These are phyloP conservation scores for Alexandromys oeconomus DNA, from an alignment of 2,797 vertebrate species.

Conservation along the genomic window DNA sequence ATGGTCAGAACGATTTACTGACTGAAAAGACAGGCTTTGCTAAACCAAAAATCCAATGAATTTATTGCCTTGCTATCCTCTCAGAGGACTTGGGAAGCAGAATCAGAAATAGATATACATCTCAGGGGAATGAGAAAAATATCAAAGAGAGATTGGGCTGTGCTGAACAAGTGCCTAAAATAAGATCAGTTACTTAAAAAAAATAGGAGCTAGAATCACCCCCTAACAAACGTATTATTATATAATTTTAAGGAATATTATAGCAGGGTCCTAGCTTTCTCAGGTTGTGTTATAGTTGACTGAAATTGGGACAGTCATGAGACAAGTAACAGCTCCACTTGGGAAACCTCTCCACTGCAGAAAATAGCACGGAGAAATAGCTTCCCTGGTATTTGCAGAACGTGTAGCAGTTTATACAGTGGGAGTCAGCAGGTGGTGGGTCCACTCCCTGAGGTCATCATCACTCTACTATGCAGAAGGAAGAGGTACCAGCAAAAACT, in stretches of 20 bases:
- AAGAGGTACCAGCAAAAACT: background rate
- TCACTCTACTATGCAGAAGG: background rate
- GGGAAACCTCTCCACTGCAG: background rate
- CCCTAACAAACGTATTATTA: conserved; percentile 9
- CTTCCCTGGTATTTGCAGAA: background rate
- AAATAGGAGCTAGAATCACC: background rate
- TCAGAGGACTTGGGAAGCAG: conserved; percentile 79
- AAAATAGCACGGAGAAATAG: background rate
- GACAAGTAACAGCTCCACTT: background rate
- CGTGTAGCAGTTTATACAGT: background rate
- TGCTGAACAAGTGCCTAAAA: conserved; percentile 84
- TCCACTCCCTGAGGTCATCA: background rate
- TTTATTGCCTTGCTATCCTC: conserved; percentile 83
- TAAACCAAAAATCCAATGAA: conserved; percentile 87
- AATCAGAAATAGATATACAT: conserved; percentile 86
- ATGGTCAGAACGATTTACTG: conserved; percentile 84
- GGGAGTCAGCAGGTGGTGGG: background rate
- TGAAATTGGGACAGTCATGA: background rate
- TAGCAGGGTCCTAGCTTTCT: background rate
- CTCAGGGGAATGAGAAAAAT: conserved; percentile 83
- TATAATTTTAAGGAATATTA: conserved; percentile 30
- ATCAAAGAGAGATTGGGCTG: conserved; percentile 69
- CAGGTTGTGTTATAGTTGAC: background rate
- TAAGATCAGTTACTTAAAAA: conserved; percentile 73
- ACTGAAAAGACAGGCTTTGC: conserved; percentile 82